phyloP scores from a whole-genome alignment of 2,797 vertebrate species.

The Chromobotia macracanthus region DNA sequence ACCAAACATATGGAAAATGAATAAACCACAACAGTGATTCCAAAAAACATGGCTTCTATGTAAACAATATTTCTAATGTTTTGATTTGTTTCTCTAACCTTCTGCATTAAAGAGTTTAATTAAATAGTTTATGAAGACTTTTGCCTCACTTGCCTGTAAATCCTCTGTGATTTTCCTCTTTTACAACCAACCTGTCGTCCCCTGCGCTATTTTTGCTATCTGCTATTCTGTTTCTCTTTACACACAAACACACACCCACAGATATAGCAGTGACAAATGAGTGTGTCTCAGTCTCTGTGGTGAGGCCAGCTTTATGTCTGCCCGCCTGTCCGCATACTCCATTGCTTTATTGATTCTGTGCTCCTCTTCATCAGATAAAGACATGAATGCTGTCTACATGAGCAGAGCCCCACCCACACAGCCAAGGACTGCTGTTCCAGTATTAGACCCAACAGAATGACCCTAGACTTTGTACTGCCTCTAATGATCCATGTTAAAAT shows the following conservation, averaged over 20 bases:
- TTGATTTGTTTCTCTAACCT: background rate
- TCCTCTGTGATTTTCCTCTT: background rate
- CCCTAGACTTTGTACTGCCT: background rate
- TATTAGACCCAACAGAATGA: background rate
- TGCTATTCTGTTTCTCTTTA: background rate
- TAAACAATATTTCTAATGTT: background rate
- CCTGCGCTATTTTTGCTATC: background rate
- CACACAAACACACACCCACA: constrained; percentile 12
- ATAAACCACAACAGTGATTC: too few relatives aligned
- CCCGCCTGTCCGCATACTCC: constrained; percentile 54
- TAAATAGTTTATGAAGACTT: background rate
- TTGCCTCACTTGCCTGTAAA: background rate
- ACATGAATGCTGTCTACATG: constrained; percentile 53
- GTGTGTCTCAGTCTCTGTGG: constrained; percentile 55
- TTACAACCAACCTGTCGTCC: background rate
- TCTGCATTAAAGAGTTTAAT: background rate
- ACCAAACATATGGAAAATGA: background rate
- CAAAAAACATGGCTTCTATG: background rate
- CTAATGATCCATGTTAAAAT: constrained; percentile 11
- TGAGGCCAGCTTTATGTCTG: constrained; percentile 66
- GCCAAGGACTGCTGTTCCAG: background rate
- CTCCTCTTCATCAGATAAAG: constrained; percentile 46
- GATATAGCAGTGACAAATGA: constrained; percentile 65
- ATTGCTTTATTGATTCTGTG: constrained; percentile 66
- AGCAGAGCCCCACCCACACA: background rate